Conservation (phyloP, 2,113 vertebrate species). For the Myrmophylax atrothorax region DNA sequence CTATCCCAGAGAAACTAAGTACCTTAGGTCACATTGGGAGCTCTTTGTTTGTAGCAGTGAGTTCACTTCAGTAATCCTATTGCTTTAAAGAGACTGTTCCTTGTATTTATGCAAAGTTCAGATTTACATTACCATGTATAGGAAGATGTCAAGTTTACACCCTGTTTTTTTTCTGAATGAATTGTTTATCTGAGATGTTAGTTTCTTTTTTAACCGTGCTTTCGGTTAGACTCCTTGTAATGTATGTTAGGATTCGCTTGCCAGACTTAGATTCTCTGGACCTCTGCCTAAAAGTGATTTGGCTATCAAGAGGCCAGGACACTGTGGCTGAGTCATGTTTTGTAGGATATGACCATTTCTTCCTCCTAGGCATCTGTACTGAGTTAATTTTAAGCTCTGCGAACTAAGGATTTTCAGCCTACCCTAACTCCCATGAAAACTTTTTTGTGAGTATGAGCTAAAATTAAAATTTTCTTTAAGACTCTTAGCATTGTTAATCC, state of each 20-base stretch:
- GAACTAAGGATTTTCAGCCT: background rate
- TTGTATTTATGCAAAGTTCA: background rate
- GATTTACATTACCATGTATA: rapidly evolving
- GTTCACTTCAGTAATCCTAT: background rate
- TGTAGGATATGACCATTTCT: background rate
- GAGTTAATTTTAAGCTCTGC: background rate
- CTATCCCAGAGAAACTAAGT: background rate
- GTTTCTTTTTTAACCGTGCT: background rate
- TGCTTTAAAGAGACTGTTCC: background rate
- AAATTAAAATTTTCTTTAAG: background rate
- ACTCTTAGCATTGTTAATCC: background rate
- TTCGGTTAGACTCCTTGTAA: background rate
- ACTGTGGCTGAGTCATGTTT: background rate
- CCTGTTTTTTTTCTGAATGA: background rate
- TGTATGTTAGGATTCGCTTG: background rate
- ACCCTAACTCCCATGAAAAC: background rate
- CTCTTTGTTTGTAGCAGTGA: background rate
- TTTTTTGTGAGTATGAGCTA: background rate
- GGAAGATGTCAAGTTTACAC: background rate
- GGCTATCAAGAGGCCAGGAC: background rate
- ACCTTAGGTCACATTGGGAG: background rate
- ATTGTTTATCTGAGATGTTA: background rate
- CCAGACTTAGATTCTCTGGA: background rate
- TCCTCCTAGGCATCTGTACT: background rate
- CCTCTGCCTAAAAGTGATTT: background rate